Base-by-base conservation (phyloP, 2,113 vertebrate species). In the Urocolius indicus region DNA sequence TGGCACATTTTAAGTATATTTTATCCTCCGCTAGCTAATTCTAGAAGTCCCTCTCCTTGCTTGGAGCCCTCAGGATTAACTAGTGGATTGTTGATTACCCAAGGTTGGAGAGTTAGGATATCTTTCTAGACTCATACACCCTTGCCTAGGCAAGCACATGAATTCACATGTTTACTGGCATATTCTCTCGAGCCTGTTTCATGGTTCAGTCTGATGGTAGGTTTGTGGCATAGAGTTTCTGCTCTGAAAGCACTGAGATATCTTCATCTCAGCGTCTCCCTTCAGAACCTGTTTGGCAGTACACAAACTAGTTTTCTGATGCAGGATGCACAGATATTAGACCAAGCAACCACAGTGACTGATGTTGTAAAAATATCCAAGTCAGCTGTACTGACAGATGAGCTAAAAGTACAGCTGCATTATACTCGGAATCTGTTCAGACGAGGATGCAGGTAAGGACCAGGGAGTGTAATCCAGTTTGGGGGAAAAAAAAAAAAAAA, bases 331-430 rank as follows among this genome's bases (percentile, higher is more conserved):
- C 58, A 86, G 79, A 75, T 91, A 84, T 78, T 78, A 95, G 84
- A 78, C 46, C 80, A 36, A 81, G 93, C 69, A 95, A 87, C 62
- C 71, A 75, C 58, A 62, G 84, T 75, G 91, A 95, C 36, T 76
- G 91, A 91, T 89, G 63, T 30, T 71, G 94, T 87, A 87, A 95
- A 93, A 92, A 89, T 65, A 91, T 14, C 66, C 43, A 85, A 55
- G 74, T 89, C 84, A 89, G 74, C 79, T 90, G 86, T 71, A 77
- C 83, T 95, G 80, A 90, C 84, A 94, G 90, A 93, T 94, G 67
- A 79, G 63, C 85, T 95, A 96, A 90, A 83, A 86, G 55, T 38
- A 73, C 23, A 43, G 24, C 63, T 95, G 71, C 55, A 79, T 52
- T 87, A 63, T 84, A 94, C 86, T 89, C 77, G 87, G 84, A 88